Conservation (phyloP, 2,113 vertebrate species). For the Bambusicola thoracicus region DNA sequence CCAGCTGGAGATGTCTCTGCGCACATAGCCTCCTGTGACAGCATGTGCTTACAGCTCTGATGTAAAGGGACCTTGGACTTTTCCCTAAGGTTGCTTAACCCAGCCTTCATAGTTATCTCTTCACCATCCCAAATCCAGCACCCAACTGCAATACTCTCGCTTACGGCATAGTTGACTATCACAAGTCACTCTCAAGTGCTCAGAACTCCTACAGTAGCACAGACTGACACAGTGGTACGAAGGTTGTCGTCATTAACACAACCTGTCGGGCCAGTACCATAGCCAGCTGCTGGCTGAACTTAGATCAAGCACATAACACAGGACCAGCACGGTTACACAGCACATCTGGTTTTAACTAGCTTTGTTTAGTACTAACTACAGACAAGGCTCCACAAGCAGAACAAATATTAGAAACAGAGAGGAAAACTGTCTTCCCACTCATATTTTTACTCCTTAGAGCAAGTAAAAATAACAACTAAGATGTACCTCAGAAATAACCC, state of each 20-base stretch:
- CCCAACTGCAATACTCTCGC: background rate
- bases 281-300: background rate
- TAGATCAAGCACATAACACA: background rate
- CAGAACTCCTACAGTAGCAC: background rate
- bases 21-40: fast-evolving
- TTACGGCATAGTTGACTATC: background rate
- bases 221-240: fast-evolving
- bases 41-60: background rate
- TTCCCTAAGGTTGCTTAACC: background rate
- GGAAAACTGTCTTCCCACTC: background rate
- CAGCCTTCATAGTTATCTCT: background rate
- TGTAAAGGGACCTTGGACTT: fast-evolving
- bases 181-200: background rate
- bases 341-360: background rate
- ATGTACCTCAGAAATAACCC: background rate
- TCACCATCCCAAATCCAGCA: background rate
- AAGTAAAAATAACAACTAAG: background rate
- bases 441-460: background rate
- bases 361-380: background rate
- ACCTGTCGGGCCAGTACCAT: background rate
- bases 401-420: background rate
- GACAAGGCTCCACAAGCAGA: background rate
- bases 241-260: background rate
- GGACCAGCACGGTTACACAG: background rate
- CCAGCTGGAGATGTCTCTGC: background rate